These are phyloP conservation scores for Schmidtea mediterranea DNA, from an alignment of 1,140 invertebrate genomes.

Conservation along the genomic window DNA sequence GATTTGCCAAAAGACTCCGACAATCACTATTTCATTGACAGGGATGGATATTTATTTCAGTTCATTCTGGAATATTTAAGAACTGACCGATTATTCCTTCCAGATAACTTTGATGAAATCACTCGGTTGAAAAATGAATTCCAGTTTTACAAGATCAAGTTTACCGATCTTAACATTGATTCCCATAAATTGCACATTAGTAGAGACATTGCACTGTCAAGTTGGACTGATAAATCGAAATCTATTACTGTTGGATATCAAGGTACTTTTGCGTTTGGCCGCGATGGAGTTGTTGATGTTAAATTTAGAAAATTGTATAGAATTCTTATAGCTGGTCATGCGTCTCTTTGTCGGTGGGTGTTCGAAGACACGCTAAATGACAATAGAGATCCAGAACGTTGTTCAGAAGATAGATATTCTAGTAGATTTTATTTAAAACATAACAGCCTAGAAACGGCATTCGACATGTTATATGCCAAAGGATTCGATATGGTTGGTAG, in stretches of 20 bases:
- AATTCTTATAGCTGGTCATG: constrained; percentile 69
- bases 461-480: constrained; percentile 67
- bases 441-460: constrained; percentile 72
- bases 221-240: neutral
- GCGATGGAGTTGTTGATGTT: constrained; percentile 68
- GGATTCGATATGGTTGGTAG: constrained; percentile 34
- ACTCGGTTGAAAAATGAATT: constrained; percentile 57
- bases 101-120: constrained; percentile 64
- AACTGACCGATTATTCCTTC: constrained; percentile 36
- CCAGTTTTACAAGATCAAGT: constrained; percentile 41
- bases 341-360: constrained; percentile 19
- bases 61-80: constrained; percentile 60
- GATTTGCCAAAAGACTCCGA: constrained; percentile 1
- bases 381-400: constrained; percentile 60
- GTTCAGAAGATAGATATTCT: constrained; percentile 56
- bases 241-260: constrained; percentile 69
- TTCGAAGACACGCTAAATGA: constrained; percentile 67
- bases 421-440: constrained; percentile 80
- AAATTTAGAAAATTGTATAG: constrained; percentile 66
- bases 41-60: constrained; percentile 72
- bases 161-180: neutral
- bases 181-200: constrained; percentile 8
- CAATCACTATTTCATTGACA: constrained; percentile 57
- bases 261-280: constrained; percentile 75
- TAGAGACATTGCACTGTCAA: neutral